phyloP scores from a whole-genome alignment of 2,797 vertebrate species.

The Dipus sagitta region DNA sequence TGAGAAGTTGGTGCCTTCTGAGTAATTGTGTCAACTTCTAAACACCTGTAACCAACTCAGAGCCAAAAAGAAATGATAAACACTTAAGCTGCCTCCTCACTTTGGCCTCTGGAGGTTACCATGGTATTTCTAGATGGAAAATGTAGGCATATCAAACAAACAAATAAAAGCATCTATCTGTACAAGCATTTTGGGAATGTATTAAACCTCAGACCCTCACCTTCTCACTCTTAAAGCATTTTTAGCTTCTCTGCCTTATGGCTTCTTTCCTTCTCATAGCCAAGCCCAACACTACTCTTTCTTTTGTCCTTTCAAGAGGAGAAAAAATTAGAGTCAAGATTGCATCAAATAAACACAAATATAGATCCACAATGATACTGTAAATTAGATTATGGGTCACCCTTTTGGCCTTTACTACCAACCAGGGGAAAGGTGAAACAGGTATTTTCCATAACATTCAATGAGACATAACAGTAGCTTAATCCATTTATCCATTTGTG shows the following conservation, averaged over 20 bases:
- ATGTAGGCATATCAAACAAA: conserved; percentile 5
- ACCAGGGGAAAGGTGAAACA: neutral
- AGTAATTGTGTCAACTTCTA: conserved; percentile 4
- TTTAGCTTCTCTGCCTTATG: neutral
- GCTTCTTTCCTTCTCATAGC: conserved; percentile 4
- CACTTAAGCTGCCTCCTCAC: conserved; percentile 18
- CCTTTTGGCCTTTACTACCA: neutral
- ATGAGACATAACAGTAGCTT: neutral
- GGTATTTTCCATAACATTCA: neutral
- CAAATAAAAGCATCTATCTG: neutral
- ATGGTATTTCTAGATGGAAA: neutral
- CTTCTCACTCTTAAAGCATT: neutral
- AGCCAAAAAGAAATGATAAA: neutral
- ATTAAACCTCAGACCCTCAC: neutral
- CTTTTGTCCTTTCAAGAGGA: neutral
- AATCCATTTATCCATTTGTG: neutral
- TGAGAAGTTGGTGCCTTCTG: neutral
- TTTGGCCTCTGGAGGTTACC: conserved; percentile 26
- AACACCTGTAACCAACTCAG: neutral
- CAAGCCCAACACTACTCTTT: neutral
- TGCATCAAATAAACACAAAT: neutral
- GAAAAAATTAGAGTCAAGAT: neutral
- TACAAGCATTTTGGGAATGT: neutral
- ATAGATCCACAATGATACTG: neutral
- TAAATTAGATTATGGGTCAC: neutral